These are phyloP conservation scores for Leptopterna dolabrata DNA, from an alignment of 2,888 invertebrate species.

Conservation along the genomic window DNA sequence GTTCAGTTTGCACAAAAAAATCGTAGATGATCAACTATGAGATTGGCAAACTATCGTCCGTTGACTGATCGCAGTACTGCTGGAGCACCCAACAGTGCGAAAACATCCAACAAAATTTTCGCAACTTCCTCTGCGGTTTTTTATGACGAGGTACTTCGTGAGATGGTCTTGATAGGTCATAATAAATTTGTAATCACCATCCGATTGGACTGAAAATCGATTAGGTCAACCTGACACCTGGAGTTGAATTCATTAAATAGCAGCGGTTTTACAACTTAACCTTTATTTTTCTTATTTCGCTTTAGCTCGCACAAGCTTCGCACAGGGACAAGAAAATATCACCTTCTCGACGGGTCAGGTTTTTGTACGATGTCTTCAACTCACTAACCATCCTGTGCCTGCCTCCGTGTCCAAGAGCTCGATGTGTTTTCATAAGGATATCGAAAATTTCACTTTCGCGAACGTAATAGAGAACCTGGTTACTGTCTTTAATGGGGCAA, in stretches of 20 bases:
- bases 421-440: no score
- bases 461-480: constrained; percentile 21
- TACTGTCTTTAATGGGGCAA: constrained; percentile 30
- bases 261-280: constrained; percentile 53
- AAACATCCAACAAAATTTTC: constrained; percentile 50
- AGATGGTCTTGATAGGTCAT: constrained; percentile 62
- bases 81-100: constrained; percentile 59
- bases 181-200: constrained; percentile 65
- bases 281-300: constrained; percentile 42
- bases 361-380: constrained; percentile 8
- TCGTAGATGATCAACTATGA: not conserved
- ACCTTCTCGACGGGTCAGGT: not conserved
- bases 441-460: no score
- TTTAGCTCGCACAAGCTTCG: not conserved
- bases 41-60: not conserved
- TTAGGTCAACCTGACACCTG: constrained; percentile 56
- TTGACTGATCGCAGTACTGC: not conserved
- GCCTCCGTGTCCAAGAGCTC: no score
- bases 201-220: constrained; percentile 64
- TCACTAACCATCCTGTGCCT: no score
- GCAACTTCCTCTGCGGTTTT: constrained; percentile 63
- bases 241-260: constrained; percentile 42
- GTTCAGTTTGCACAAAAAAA: no score
- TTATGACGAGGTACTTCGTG: constrained; percentile 63
- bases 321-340: constrained; percentile 8